phyloP scores from a whole-genome alignment of 2,113 vertebrate genomes.

The Neofelis nebulosa region DNA sequence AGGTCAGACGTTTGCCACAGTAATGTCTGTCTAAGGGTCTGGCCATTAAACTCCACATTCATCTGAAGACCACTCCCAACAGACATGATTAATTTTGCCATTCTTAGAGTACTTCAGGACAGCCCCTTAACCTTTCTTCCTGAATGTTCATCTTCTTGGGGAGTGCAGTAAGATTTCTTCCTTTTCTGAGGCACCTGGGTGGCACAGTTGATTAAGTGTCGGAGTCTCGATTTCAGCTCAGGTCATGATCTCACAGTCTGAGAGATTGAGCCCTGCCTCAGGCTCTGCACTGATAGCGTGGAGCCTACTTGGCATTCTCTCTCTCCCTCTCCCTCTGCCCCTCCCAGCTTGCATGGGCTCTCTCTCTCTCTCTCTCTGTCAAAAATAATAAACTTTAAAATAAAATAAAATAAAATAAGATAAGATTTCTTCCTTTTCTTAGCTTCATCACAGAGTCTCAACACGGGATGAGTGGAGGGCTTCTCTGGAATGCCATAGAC shows the following conservation, averaged over 20 bases:
- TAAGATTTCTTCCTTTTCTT: background rate
- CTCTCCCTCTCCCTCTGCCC: no score
- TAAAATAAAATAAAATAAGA: no score
- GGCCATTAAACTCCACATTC: constrained; percentile 95
- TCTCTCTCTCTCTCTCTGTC: no score
- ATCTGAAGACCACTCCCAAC: background rate
- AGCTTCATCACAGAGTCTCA: background rate
- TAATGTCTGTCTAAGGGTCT: constrained; percentile 95
- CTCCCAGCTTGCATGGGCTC: no score
- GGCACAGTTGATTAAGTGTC: no score
- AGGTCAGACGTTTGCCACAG: constrained; percentile 85
- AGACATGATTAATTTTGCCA: background rate
- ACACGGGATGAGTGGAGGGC: rapidly evolving
- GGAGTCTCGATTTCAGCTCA: no score
- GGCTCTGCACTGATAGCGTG: no score
- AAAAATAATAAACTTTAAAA: no score
- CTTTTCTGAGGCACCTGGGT: background rate
- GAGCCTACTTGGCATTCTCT: no score
- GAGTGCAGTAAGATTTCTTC: background rate
- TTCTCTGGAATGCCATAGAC: background rate
- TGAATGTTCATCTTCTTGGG: background rate
- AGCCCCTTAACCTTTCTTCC: background rate
- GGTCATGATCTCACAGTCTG: no score
- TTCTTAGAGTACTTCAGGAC: background rate
- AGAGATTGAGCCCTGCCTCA: no score